Base-by-base conservation (phyloP, 2,113 vertebrate genomes). In the Larimichthys polyactis region DNA sequence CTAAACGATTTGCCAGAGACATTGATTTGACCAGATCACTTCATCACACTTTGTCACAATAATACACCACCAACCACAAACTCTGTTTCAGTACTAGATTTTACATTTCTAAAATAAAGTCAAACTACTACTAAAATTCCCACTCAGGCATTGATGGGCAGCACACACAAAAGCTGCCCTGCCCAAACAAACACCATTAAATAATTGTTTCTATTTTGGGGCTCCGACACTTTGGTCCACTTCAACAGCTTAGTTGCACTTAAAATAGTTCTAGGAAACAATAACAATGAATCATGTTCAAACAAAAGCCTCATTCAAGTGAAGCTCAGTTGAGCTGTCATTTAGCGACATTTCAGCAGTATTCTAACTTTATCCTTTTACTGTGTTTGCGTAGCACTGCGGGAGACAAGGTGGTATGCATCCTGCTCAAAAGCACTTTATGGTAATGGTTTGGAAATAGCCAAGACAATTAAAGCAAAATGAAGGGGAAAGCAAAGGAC, bases 401-500 rank as follows among this genome's bases (percentile, higher is more conserved):
- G 11, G 82, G 84, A 90, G 74, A 86, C 64, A 46, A 90, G 74
- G 59, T 85, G 85, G 87, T 86, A 82, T 83, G 72, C 76, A 82
- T 87, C 88, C 81, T 80, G 57, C 81, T 89, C 40, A 81, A 85
- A 88, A 69, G 76, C 85, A 89, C 86, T 89, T 88, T 82, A 89
- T 88, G 82, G 78, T 91, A 91, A 94, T 89, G 85, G 85, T 84
- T 92, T 88, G 75, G 75, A 93, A 90, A 93, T 85, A 90, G 85
- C 68, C 51, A 67, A 72, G 81, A 88, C 83, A 94, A 91, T 92
- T 93, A 91, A 89, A 84, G 59, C 44, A 78, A 90, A 94, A 88
- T 81, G 74, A 91, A 89, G 85, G 77, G 72, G 66, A 80, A 81
- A 57, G 71, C 79, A 81, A 91, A 86, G 84, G 76, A 89, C 89